A percentile compares a stretch with the other conserved stretches of the same genome.
phyloP scores from a whole-genome alignment of 1,140 invertebrate species.

The Ceratitis capitata region DNA sequence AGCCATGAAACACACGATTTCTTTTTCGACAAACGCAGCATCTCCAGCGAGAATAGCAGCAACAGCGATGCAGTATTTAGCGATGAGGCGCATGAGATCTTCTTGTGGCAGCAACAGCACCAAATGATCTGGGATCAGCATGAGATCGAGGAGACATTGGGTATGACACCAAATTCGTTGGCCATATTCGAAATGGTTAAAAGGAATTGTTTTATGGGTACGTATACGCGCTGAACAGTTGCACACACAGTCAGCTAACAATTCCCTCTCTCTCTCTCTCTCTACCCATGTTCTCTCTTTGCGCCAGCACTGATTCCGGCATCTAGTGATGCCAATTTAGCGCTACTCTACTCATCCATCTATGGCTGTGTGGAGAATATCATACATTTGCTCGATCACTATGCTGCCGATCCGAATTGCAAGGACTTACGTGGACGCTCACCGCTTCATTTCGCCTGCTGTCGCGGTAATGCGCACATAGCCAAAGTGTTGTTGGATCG shows the following conservation, averaged over 20 bases:
- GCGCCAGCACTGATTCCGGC: slow-evolving; percentile 50
- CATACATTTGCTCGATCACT: slow-evolving; percentile 52
- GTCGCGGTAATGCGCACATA: slow-evolving; percentile 73
- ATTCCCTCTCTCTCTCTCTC: neutral
- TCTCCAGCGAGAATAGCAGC: slow-evolving; percentile 66
- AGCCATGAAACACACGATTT: slow-evolving; percentile 53
- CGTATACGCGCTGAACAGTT: neutral
- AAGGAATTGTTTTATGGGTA: slow-evolving; percentile 61
- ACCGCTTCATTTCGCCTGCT: slow-evolving; percentile 80
- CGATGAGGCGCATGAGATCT: slow-evolving; percentile 60
- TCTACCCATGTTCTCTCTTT: neutral
- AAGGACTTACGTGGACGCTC: slow-evolving; percentile 66
- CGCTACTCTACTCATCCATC: slow-evolving; percentile 53
- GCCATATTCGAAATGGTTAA: slow-evolving; percentile 67
- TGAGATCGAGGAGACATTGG: slow-evolving; percentile 65
- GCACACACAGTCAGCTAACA: neutral
- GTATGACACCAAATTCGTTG: slow-evolving; percentile 66
- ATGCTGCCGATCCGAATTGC: slow-evolving; percentile 55
- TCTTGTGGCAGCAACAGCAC: slow-evolving; percentile 55
- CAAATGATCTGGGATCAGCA: slow-evolving; percentile 65
- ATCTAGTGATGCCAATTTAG: slow-evolving; percentile 56
- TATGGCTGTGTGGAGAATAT: slow-evolving; percentile 56
- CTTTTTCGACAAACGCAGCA: slow-evolving; percentile 62
- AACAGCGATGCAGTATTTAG: slow-evolving; percentile 62
- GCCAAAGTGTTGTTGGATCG: slow-evolving; percentile 72